phyloP scores from a whole-genome alignment of 2,888 invertebrate species.

The Sphinx pinastri region DNA sequence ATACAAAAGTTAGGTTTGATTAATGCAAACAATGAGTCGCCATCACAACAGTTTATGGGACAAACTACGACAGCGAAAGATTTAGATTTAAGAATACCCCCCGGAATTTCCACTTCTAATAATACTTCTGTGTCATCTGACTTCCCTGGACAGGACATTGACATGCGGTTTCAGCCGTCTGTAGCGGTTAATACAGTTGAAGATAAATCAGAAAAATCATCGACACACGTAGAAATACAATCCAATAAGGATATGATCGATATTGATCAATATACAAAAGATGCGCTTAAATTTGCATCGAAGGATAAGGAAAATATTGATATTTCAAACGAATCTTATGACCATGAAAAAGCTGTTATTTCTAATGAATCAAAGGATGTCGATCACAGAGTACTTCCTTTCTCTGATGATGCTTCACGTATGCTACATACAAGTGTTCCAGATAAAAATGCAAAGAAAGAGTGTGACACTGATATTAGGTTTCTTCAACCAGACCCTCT shows the following conservation, averaged over 20 bases:
- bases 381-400: constrained; percentile 78
- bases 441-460: constrained; percentile 53
- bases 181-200: constrained; percentile 47
- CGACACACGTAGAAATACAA: constrained; percentile 51
- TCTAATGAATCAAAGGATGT: constrained; percentile 72
- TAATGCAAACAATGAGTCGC: constrained; percentile 60
- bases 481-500: constrained; percentile 77
- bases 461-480: constrained; percentile 76
- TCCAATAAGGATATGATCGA: constrained; percentile 75
- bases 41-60: constrained; percentile 52
- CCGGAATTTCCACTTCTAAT: constrained; percentile 56
- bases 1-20: constrained; percentile 83
- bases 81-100: constrained; percentile 77
- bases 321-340: constrained; percentile 69
- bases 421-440: constrained; percentile 47
- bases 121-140: constrained; percentile 56
- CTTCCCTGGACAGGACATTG: constrained; percentile 74
- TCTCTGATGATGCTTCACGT: constrained; percentile 63
- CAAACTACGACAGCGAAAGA: constrained; percentile 63
- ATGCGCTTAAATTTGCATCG: constrained; percentile 77
- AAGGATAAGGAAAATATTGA: constrained; percentile 80
- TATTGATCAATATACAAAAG: constrained; percentile 82
- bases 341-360: constrained; percentile 56
- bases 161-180: constrained; percentile 77
- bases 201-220: constrained; percentile 46